Conservation (phyloP, 2,113 vertebrate genomes). For the Phylloscopus trochilus region DNA sequence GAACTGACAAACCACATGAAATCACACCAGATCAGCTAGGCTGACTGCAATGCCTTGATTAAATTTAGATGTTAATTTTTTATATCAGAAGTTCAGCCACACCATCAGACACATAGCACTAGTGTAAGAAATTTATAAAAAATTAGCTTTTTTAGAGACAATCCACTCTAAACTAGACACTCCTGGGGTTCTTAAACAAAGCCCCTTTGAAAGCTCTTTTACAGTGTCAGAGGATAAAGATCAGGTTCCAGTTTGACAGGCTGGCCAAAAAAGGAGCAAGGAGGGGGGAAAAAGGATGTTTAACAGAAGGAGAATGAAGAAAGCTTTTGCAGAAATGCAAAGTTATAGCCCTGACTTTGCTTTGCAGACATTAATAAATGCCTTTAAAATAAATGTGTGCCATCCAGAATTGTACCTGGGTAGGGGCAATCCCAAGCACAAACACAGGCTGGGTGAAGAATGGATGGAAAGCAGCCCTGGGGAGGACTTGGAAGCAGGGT, state of each 20-base stretch:
- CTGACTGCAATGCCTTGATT: not conserved
- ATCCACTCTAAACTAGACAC: not conserved
- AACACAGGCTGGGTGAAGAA: not conserved
- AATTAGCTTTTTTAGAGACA: not conserved
- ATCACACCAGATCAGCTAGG: not conserved
- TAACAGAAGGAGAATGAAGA: not conserved
- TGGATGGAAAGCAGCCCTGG: not conserved
- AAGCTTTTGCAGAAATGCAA: not conserved
- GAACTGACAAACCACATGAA: not conserved
- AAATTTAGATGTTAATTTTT: not conserved
- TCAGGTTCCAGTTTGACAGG: not conserved
- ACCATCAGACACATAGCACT: not conserved
- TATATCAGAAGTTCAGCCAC: not conserved
- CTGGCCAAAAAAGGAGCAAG: not conserved
- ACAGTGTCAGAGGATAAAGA: not conserved
- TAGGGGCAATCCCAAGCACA: not conserved
- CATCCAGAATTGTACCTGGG: not conserved
- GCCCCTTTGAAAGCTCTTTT: not conserved
- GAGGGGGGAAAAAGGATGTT: rapidly evolving
- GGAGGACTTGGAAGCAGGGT: not conserved
- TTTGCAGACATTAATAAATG: not conserved
- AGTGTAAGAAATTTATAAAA: not conserved
- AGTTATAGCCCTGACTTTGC: not conserved
- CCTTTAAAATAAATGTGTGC: not conserved
- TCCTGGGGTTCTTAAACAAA: not conserved